A percentile compares a stretch with the other conserved stretches of the same genome.
These are phyloP conservation scores for Ladona fulva DNA, from an alignment of 1,140 invertebrate genomes.

Conservation along the genomic window DNA sequence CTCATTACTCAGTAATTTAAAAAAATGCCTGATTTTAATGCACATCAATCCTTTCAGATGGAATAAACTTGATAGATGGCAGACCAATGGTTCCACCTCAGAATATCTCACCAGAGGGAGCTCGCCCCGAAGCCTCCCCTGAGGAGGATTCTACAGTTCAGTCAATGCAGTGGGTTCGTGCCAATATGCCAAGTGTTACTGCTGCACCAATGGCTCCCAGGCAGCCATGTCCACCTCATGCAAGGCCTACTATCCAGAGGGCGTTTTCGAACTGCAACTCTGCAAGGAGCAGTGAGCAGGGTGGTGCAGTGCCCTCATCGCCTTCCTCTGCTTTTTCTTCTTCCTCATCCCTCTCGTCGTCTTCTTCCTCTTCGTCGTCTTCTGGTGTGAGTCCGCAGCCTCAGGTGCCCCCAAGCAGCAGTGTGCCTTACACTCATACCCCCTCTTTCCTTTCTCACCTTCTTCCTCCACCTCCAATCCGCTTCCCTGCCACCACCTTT, in stretches of 20 bases:
- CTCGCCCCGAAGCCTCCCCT: background rate
- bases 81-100: no score
- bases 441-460: background rate
- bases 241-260: background rate
- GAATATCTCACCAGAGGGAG: background rate
- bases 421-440: background rate
- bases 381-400: background rate
- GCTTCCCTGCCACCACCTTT: background rate
- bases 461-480: background rate
- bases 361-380: background rate
- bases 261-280: background rate
- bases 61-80: no score
- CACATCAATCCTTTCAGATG: no score
- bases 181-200: background rate
- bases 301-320: background rate
- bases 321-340: background rate
- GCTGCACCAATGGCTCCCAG: background rate
- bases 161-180: background rate
- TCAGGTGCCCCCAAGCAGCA: background rate
- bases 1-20: no score
- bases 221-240: background rate
- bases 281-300: background rate
- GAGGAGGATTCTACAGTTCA: background rate
- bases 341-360: background rate
- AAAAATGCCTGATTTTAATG: no score